phyloP scores from a whole-genome alignment of 2,113 vertebrate species.

The Ictalurus furcatus region DNA sequence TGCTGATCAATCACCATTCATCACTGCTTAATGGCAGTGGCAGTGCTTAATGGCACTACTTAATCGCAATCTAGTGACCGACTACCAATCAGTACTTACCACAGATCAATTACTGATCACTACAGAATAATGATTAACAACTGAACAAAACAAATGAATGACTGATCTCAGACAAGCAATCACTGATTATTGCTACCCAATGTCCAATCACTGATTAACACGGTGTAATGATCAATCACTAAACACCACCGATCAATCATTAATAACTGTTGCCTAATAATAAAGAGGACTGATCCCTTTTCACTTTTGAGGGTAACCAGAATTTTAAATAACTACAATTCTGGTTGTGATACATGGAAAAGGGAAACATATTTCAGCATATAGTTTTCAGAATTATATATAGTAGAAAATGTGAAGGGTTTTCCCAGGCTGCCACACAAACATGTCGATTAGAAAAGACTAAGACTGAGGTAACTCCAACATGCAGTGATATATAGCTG shows the following conservation, averaged over 20 bases:
- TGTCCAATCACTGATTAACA: neutral
- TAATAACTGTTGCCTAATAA: neutral
- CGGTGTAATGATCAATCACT: neutral
- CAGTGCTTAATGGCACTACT: too few species aligned
- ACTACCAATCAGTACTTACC: neutral
- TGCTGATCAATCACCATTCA: neutral
- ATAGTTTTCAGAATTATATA: neutral
- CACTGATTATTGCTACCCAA: neutral
- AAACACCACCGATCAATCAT: neutral
- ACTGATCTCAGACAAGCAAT: neutral
- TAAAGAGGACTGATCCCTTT: neutral
- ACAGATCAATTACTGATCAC: neutral
- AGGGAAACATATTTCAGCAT: neutral
- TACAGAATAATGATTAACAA: neutral
- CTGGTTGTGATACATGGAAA: neutral
- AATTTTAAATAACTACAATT: neutral
- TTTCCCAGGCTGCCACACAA: too few species aligned
- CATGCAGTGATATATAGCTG: neutral
- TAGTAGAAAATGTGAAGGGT: neutral
- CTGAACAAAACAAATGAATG: neutral
- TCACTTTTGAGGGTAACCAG: neutral
- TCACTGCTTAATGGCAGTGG: neutral
- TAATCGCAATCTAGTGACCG: neutral
- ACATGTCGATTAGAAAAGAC: neutral
- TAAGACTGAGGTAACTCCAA: neutral